Conservation (phyloP, 2,797 vertebrate species). For the Hirundo rustica region DNA sequence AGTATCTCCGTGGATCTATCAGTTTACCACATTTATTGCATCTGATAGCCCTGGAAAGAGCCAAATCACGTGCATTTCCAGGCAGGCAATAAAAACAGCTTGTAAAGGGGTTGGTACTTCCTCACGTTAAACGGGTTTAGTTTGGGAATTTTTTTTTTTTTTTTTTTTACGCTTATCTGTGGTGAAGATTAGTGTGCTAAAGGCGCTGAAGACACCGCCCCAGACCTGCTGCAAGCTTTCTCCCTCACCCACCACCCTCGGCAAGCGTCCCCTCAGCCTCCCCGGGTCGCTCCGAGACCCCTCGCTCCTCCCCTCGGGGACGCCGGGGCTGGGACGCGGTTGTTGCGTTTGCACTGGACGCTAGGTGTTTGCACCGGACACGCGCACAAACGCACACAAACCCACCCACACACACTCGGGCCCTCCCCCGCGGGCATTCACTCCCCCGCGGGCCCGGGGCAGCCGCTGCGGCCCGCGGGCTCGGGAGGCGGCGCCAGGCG, state of each 20-base stretch:
- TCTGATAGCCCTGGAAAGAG: not conserved
- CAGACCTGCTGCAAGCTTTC: no score
- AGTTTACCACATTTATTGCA: not conserved
- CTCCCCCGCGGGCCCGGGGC: no score
- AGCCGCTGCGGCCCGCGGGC: not conserved
- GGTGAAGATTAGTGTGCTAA: not conserved
- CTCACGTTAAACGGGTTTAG: not conserved
- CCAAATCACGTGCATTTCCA: not conserved
- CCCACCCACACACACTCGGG: accelerated
- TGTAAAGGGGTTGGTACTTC: not conserved
- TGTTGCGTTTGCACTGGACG: accelerated
- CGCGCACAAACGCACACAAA: not conserved
- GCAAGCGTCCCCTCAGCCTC: not conserved
- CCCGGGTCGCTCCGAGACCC: accelerated
- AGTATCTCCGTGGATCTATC: not conserved
- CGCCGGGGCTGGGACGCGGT: accelerated
- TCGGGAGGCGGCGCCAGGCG: not conserved
- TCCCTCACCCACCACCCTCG: not conserved
- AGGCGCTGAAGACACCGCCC: not conserved
- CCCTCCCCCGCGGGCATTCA: no score
- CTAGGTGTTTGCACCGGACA: not conserved
- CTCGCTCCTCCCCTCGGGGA: not conserved
- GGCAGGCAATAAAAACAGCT: not conserved
- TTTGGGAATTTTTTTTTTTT: not conserved
- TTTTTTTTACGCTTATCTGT: no score